Conservation (phyloP, 2,888 invertebrate genomes). For the Cantharis rustica region DNA sequence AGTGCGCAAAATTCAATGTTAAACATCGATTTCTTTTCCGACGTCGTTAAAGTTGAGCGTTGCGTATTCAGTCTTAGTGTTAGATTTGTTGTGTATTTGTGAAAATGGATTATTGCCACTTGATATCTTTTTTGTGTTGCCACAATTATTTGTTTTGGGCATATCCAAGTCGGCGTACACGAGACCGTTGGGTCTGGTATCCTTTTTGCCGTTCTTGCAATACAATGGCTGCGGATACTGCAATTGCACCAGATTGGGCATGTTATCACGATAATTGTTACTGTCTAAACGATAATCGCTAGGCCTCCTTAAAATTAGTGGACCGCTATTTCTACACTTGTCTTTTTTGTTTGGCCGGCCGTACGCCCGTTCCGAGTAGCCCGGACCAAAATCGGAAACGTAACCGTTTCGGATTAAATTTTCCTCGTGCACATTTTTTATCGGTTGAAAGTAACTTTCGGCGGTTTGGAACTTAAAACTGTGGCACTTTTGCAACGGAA, state of each 20-base stretch:
- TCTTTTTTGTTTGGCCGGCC: slow-evolving; percentile 38
- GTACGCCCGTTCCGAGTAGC: slow-evolving; percentile 44
- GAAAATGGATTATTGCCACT: slow-evolving; percentile 25
- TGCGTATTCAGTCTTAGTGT: slow-evolving; percentile 65
- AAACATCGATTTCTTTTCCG: slow-evolving; percentile 70
- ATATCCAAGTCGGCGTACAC: slow-evolving; percentile 59
- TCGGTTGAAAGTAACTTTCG: slow-evolving; percentile 68
- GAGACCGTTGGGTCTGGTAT: slow-evolving; percentile 51
- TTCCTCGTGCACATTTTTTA: slow-evolving; percentile 63
- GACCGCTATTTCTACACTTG: slow-evolving; percentile 52
- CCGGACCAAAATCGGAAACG: slow-evolving; percentile 49
- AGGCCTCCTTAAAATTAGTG: slow-evolving; percentile 49
- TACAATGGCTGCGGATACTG: slow-evolving; percentile 55
- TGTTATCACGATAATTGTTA: slow-evolving; percentile 49
- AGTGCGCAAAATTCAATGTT: slow-evolving; percentile 51
- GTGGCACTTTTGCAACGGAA: slow-evolving; percentile 68
- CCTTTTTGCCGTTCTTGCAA: slow-evolving; percentile 34
- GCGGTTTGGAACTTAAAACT: slow-evolving; percentile 62
- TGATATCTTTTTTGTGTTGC: slow-evolving; percentile 28
- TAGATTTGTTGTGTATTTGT: slow-evolving; percentile 46
- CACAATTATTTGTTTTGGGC: slow-evolving; percentile 42
- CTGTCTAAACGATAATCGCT: slow-evolving; percentile 49
- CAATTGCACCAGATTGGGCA: slow-evolving; percentile 53
- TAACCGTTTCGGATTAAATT: slow-evolving; percentile 55
- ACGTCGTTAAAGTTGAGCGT: slow-evolving; percentile 71